A percentile compares a stretch with the other conserved stretches of the same genome.
Conservation (phyloP, 1,140 invertebrate genomes). For the Drosophila nannoptera region DNA sequence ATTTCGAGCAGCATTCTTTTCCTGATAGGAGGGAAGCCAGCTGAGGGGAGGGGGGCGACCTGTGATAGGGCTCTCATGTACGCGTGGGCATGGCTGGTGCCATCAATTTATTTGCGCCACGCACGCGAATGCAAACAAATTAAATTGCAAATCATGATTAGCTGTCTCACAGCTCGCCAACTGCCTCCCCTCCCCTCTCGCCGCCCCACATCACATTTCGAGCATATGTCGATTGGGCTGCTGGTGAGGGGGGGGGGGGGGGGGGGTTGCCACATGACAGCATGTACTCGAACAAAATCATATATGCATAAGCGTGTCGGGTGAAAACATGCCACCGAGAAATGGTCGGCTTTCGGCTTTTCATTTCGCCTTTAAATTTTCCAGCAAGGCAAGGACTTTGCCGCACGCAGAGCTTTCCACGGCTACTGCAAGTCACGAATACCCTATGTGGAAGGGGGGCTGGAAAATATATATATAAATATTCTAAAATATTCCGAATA, state of each 20-base stretch:
- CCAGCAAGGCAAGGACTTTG: not conserved
- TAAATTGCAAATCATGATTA: slow-evolving; percentile 76
- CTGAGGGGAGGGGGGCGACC: not conserved
- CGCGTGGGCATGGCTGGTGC: slow-evolving; percentile 41
- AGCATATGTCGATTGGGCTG: slow-evolving; percentile 13
- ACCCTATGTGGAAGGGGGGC: not conserved
- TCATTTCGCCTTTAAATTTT: slow-evolving; percentile 17
- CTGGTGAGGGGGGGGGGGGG: too few relatives aligned
- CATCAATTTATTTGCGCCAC: slow-evolving; percentile 72
- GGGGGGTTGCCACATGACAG: not conserved
- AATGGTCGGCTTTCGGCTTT: slow-evolving; percentile 11
- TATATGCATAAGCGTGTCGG: slow-evolving; percentile 14
- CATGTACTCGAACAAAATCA: slow-evolving; percentile 36
- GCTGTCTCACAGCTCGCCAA: slow-evolving; percentile 41
- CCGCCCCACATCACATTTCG: slow-evolving; percentile 16
- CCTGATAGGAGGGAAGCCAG: slow-evolving; percentile 17
- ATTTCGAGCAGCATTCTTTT: slow-evolving; percentile 23
- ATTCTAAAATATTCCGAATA: not conserved
- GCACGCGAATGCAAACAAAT: slow-evolving; percentile 71
- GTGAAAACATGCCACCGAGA: not conserved
- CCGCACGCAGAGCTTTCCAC: not conserved
- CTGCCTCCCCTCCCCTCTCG: not conserved
- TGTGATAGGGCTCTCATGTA: not conserved
- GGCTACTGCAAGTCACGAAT: not conserved
- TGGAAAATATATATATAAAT: too few relatives aligned